phyloP scores from a whole-genome alignment of 2,113 vertebrate genomes.

The Dicrurus megarhynchus region DNA sequence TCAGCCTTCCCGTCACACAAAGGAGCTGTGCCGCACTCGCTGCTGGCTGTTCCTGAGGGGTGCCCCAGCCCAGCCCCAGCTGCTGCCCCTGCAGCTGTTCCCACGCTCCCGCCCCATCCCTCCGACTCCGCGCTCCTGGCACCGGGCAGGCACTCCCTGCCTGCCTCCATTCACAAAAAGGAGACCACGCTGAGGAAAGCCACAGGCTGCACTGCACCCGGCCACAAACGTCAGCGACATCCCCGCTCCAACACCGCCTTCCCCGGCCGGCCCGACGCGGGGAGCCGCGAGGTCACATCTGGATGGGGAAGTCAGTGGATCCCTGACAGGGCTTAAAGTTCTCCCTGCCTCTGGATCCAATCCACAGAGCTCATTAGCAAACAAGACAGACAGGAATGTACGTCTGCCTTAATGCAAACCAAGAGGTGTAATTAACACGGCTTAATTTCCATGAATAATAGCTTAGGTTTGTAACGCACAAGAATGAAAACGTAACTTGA shows the following conservation, averaged over 20 bases:
- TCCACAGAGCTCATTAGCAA: background rate
- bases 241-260: background rate
- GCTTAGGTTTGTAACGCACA: background rate
- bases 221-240: background rate
- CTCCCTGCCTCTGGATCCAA: background rate
- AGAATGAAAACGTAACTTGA: background rate
- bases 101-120: background rate
- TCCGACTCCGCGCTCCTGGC: background rate
- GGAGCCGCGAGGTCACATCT: background rate
- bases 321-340: background rate
- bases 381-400: background rate
- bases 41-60: background rate
- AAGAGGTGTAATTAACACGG: background rate
- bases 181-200: background rate
- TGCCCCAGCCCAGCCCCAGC: background rate
- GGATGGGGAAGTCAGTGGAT: background rate
- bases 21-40: accelerated
- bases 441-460: background rate
- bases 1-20: background rate
- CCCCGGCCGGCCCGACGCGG: accelerated
- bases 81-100: background rate
- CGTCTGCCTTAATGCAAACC: background rate
- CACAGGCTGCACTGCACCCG: background rate
- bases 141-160: background rate
- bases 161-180: background rate